Conservation (phyloP, 2,797 vertebrate species). For the Rhinogobio ventralis region DNA sequence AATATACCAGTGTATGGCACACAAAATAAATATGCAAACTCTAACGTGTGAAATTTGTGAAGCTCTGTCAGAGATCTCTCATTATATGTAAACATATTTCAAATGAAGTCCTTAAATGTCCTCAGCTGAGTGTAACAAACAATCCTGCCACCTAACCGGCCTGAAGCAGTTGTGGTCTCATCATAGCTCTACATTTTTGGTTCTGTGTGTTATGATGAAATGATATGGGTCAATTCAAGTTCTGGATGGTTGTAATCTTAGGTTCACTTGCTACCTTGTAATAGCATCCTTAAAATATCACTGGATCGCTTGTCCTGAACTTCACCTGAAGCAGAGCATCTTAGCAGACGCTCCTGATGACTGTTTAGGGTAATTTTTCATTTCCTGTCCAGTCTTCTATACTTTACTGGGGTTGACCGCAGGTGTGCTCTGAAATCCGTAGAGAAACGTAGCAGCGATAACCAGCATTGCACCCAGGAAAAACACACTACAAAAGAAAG, state of each 20-base stretch:
- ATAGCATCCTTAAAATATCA: not conserved
- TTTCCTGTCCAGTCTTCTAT: constrained; percentile 62
- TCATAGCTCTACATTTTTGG: not conserved
- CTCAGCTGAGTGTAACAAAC: not conserved
- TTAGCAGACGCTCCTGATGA: not conserved
- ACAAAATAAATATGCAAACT: constrained; percentile 25
- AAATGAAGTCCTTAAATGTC: not conserved
- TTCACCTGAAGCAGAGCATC: not conserved
- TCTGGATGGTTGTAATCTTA: not conserved
- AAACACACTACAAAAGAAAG: constrained; percentile 83
- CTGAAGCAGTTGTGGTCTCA: not conserved
- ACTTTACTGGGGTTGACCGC: constrained; percentile 85
- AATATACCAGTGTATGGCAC: not conserved
- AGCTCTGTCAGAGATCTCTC: not conserved
- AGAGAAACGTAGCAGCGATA: constrained; percentile 94
- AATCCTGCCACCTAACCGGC: not conserved
- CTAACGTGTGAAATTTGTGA: not conserved
- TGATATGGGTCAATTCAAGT: not conserved
- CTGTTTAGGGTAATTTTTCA: not conserved
- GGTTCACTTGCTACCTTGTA: not conserved
- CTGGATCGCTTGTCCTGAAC: not conserved
- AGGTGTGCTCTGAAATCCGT: constrained; percentile 89
- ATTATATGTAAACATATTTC: constrained; percentile 14
- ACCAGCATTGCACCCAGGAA: constrained; percentile 93
- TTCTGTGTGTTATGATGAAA: not conserved